Conservation (phyloP, 2,797 vertebrate species). For the Crypturellus tataupa region DNA sequence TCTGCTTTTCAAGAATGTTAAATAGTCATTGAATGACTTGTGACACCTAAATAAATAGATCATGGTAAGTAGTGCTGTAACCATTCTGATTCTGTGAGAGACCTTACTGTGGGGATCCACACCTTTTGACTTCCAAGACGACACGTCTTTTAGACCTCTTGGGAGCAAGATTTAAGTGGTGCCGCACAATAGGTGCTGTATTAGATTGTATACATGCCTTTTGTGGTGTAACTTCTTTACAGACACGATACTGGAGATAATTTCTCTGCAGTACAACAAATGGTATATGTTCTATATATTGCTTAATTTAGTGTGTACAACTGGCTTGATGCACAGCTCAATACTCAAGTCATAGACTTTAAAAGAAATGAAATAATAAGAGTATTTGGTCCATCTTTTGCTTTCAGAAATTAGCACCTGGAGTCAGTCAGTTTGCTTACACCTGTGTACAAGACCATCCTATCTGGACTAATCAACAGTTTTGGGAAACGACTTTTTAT, state of each 20-base stretch:
- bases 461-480: slow-evolving; percentile 97
- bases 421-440: slow-evolving; percentile 97
- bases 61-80: slow-evolving; percentile 3
- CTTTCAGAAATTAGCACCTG: slow-evolving; percentile 91
- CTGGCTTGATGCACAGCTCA: not conserved
- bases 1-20: slow-evolving; percentile 7
- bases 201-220: not conserved
- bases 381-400: not conserved
- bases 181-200: not conserved
- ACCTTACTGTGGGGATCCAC: not conserved
- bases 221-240: not conserved
- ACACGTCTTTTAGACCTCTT: not conserved
- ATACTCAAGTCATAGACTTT: not conserved
- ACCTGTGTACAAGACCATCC: slow-evolving; percentile 98
- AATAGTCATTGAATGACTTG: not conserved
- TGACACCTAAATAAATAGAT: slow-evolving; percentile 10
- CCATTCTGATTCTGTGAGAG: slow-evolving; percentile 1
- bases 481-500: slow-evolving; percentile 99
- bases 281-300: not conserved
- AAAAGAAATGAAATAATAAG: not conserved
- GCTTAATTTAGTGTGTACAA: not conserved
- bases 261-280: not conserved
- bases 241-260: not conserved
- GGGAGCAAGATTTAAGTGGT: not conserved
- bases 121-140: not conserved